Evolutionary conservation across 1,140 invertebrate genomes (phyloP), one percentile per base, ranked within the genome.

Genomic region (Drosophila ogumai): DNA sequence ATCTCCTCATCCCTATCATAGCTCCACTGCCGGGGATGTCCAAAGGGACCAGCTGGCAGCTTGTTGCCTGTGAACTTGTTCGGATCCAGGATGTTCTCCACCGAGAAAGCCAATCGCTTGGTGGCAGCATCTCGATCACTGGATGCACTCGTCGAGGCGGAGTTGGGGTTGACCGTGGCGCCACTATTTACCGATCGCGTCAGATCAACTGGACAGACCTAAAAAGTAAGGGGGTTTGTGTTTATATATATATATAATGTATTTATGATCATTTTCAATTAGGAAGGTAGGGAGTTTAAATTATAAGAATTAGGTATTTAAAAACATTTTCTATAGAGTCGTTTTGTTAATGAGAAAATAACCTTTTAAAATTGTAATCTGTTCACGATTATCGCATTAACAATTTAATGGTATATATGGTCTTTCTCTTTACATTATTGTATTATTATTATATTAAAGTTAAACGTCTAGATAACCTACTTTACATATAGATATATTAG

Each of bases 51-150:
- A 3, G 52, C 44, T 22, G 68, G 65, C 63, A 90, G 50, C 73
- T 91, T 76, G 75, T 80, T 93, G 5, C 97, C 97, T 9, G 96
- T 98, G 91, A 98, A 98, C 92, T 98, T 98, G 68, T 96, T 97
- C 0, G 97, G 97, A 91, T 98, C 97, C 36, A 98, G 93, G 61
- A 98, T 98, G 91, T 98, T 98, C 93, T 98, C 97, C 6, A 98
- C 97, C 5, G 97, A 98, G 92, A 98, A 98, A 0, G 96, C 96
- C 54, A 97, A 93, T 49, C 95, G 93, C 82, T 92, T 92, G 9
- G 90, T 91, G 34, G 84, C 76, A 9, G 76, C 86, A 31, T 92
- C 92, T 1, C 92, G 77, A 43, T 92, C 91, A 44, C 85, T 88
- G 19, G 88, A 69, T 6, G 61, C 82, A 46, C 78, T 85, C 3